Evolutionary conservation across 2,888 invertebrate genomes (phyloP), one percentile per base, ranked within the genome.

Genomic region (Synanthedon andrenaeformis): DNA sequence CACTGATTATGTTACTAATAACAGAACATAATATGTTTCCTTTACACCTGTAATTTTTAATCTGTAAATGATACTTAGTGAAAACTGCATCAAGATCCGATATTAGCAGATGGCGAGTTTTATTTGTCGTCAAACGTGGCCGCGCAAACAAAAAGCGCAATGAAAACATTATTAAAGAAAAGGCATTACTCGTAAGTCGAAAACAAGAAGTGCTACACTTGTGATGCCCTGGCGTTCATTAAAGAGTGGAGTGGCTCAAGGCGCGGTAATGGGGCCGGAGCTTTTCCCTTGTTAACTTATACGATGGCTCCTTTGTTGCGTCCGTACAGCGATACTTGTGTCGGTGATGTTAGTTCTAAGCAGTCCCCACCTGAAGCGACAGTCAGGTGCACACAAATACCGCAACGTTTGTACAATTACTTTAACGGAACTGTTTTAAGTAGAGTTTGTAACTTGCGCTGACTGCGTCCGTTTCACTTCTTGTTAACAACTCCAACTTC

Each of bases 271-370:
- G 77, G 80, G 79, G 70, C 78, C 80, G 72, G 69, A 69, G 72
- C 77, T 78, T 75, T 74, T 70, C 69, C 64, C 76, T 82, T 79
- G 82, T 80, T 80, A 81, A 73, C 76, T 77, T 74, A 74, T 74
- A 76, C 75, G 74, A 65, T 68, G 76, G 65, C 72, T 69, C 76
- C 79, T 80, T 81, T 81, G 78, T 79, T 70, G 65, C 67, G 64
- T 64, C 62, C 59, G 62, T 66, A 65, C 58, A 45, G 56, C 55
- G 59, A 62, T 58, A 57, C 57, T 57, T 55, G 59, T 63, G 65
- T 66, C 66, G 66, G 67, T 67, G 66, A 66, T 65, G 65, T 67
- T 66, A 66, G 66, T 65, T 61, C 56, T 59, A 57, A 63, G 60
- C 57, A 54, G 54, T 54, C 53, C 62, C 64, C 73, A 76, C 74